Evolutionary conservation across 2,797 vertebrate species (phyloP).

Genomic region (Oreonectes daqikongensis): DNA sequence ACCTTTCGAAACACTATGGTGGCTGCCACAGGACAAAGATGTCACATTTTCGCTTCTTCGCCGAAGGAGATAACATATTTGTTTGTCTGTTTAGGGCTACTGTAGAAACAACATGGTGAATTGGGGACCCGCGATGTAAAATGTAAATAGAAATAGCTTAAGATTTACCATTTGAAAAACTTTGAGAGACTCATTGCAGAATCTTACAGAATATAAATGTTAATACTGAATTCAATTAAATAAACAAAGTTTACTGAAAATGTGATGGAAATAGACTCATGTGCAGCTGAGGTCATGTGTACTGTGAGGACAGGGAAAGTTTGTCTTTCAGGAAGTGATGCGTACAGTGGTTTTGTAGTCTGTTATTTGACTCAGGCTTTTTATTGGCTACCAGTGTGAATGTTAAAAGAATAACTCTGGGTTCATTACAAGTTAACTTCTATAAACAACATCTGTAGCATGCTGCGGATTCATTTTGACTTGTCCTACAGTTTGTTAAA

Average conservation of each 20-base stretch:
- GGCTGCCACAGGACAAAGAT: no score
- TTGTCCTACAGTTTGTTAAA: not conserved
- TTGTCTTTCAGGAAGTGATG: slow-evolving; percentile 31
- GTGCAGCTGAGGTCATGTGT: slow-evolving; percentile 30
- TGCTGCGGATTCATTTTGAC: not conserved
- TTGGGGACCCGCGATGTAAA: no score
- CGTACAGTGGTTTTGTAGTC: slow-evolving; percentile 16
- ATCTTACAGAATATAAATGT: no score
- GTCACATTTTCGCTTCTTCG: no score
- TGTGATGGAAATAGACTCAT: not conserved
- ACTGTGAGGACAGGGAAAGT: slow-evolving; percentile 21
- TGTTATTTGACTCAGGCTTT: slow-evolving; percentile 22
- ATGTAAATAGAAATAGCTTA: no score
- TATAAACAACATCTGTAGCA: slow-evolving; percentile 4
- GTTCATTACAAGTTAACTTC: slow-evolving; percentile 14
- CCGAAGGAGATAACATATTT: no score
- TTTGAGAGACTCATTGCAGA: no score
- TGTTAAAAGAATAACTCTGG: slow-evolving; percentile 12
- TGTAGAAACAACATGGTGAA: no score
- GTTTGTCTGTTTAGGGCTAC: no score
- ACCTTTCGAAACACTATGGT: no score
- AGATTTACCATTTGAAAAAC: no score
- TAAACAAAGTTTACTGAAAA: not conserved
- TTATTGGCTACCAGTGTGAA: not conserved
- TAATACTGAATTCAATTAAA: no score